These are phyloP conservation scores for Pseudotriccus pelzelni DNA, from an alignment of 2,797 vertebrate genomes.

Conservation along the genomic window DNA sequence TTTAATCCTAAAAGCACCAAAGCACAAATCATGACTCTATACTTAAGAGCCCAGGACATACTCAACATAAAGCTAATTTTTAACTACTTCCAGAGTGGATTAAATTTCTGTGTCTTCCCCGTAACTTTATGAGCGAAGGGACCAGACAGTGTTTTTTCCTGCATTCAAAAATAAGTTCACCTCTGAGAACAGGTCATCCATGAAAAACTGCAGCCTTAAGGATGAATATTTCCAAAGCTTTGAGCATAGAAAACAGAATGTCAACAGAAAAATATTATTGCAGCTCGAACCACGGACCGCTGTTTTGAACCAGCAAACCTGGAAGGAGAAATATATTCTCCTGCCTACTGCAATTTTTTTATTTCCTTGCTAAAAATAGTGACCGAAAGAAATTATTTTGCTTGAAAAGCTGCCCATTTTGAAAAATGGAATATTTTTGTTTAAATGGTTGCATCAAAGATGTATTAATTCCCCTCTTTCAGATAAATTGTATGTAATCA, in stretches of 20 bases:
- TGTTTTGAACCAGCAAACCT: not conserved
- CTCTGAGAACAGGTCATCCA: not conserved
- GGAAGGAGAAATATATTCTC: not conserved
- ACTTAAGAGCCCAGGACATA: not conserved
- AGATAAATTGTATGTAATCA: not conserved
- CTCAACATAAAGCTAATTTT: not conserved
- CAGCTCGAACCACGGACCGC: not conserved
- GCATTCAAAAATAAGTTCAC: not conserved
- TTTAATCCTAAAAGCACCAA: not conserved
- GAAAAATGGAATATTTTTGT: not conserved
- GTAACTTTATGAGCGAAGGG: not conserved
- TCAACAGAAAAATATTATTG: not conserved
- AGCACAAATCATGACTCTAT: not conserved
- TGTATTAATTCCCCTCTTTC: not conserved
- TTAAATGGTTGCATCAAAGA: not conserved
- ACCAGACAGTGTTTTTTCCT: not conserved
- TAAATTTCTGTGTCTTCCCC: not conserved
- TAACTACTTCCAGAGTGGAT: not conserved
- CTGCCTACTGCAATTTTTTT: not conserved
- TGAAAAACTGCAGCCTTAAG: not conserved
- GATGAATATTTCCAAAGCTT: not conserved
- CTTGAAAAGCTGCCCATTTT: not conserved
- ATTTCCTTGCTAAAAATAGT: not conserved
- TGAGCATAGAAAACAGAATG: not conserved
- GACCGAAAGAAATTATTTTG: not conserved